A percentile compares a stretch with the other conserved stretches of the same genome.
Conservation (phyloP, 2,797 vertebrate species). For the Eospalax fontanierii region DNA sequence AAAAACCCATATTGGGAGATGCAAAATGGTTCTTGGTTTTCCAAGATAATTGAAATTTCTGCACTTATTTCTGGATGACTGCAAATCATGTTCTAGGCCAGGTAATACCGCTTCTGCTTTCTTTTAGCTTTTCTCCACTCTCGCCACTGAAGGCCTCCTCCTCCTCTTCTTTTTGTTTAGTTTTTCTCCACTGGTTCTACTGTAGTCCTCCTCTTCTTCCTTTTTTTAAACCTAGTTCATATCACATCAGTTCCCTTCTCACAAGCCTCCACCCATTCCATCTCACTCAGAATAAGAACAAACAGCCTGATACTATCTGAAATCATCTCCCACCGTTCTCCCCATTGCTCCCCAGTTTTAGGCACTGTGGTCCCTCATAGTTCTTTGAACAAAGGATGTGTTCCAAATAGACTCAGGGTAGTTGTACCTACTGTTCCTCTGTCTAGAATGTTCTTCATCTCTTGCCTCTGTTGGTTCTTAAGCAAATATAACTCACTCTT, state of each 20-base stretch:
- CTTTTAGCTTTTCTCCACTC: neutral
- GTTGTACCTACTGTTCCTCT: neutral
- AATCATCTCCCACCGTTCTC: neutral
- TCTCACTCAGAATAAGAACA: neutral
- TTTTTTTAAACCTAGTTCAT: neutral
- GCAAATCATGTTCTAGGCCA: neutral
- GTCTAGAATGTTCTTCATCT: neutral
- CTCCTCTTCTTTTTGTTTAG: neutral
- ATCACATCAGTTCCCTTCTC: neutral
- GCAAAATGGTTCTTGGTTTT: slow-evolving; percentile 60
- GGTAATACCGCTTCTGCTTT: neutral
- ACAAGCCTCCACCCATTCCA: neutral
- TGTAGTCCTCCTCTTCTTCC: neutral
- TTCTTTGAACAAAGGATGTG: neutral
- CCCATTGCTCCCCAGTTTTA: neutral
- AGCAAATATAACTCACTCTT: neutral
- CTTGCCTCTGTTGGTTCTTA: neutral
- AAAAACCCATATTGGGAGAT: too few species aligned
- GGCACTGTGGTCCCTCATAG: neutral
- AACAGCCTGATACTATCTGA: neutral
- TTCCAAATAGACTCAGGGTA: neutral
- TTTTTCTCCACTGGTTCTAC: too few species aligned
- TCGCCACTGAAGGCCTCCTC: neutral
- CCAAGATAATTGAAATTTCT: slow-evolving; percentile 27
- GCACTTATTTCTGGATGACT: neutral